Evolutionary conservation across 2,113 vertebrate species (phyloP).

Genomic region (Hucho hucho): DNA sequence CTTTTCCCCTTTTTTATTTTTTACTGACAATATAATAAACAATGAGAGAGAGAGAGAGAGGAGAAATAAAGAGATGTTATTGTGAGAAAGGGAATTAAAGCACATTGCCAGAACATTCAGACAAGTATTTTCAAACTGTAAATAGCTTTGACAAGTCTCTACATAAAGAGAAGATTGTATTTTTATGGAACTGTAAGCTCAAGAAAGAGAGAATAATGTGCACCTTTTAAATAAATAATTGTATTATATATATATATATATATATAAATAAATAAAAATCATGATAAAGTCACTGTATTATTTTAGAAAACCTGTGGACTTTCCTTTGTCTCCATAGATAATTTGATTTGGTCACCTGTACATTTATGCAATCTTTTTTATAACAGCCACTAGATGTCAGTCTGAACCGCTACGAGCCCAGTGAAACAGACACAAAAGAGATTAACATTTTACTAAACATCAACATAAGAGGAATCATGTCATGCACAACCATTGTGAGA

Average conservation of each 20-base stretch:
- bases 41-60: conserved; percentile 30
- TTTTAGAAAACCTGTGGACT: background rate
- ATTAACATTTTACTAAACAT: background rate
- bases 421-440: background rate
- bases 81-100: conserved; percentile 51
- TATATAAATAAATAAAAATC: conserved; percentile 58
- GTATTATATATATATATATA: too few species aligned
- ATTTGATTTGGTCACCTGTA: too few species aligned
- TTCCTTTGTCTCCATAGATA: background rate
- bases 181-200: conserved; percentile 62
- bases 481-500: background rate
- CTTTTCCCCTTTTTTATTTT: too few species aligned
- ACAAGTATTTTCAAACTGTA: conserved; percentile 60
- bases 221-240: conserved; percentile 34
- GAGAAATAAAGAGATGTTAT: conserved; percentile 29
- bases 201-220: conserved; percentile 44
- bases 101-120: conserved; percentile 47
- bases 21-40: too few species aligned
- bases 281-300: conserved; percentile 51
- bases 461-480: background rate
- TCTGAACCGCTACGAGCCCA: background rate
- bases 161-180: conserved; percentile 55
- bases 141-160: conserved; percentile 52
- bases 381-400: conserved; percentile 45
- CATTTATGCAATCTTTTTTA: conserved; percentile 53